Base-by-base conservation (phyloP, 1,140 invertebrate species). In the Drosophila ogumai region DNA sequence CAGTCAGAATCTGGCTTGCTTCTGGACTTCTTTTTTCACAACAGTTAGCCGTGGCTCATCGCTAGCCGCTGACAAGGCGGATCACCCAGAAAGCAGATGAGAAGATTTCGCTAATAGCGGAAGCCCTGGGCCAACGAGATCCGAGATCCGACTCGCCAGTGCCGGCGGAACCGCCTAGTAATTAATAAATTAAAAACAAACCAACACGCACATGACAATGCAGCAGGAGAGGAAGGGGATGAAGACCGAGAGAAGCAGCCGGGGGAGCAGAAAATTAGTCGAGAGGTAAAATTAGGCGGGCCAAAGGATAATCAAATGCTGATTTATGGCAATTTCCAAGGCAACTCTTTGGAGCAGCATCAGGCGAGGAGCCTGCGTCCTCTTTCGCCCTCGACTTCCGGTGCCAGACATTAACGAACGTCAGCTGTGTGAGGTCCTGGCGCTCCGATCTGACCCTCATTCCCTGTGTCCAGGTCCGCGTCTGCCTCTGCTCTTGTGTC, bases 161-260 rank as follows among this genome's bases (percentile, higher is more conserved):
- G 40, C 46, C 40, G 56, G 44, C 22, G 56, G 63, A 65, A 82
- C 84, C 84, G 84, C 84, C 84, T 88, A 88, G 79, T 88, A 88
- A 88, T 88, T 88, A 88, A 88, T 90, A 88, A 88, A 88, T 88
- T 88, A 88, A 86, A 90, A 88, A 80, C 69, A 87, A 87, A 82
- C 65, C 81, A 88, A 84, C 84, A 88, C 85, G 84, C 84, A 88
- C 80, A 80, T 71, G 80, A 82, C 79, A 73, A 65, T 55, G 50
- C 34, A 10, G 52, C 19, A 6, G 17, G 7, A 60, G 40, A 31
- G 36, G 43, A 43, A 10, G 32, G 13, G 17, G 25, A 19, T 10
- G n/a, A 8, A 1, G 46, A 12, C 7, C 9, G 15, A 6, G 41
- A 40, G 38, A 31, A 32, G 46, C 32, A 52, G 22, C 28, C 9